A percentile compares a stretch with the other conserved stretches of the same genome.
These are phyloP conservation scores for Monomorium pharaonis DNA, from an alignment of 1,140 invertebrate species.

Conservation along the genomic window DNA sequence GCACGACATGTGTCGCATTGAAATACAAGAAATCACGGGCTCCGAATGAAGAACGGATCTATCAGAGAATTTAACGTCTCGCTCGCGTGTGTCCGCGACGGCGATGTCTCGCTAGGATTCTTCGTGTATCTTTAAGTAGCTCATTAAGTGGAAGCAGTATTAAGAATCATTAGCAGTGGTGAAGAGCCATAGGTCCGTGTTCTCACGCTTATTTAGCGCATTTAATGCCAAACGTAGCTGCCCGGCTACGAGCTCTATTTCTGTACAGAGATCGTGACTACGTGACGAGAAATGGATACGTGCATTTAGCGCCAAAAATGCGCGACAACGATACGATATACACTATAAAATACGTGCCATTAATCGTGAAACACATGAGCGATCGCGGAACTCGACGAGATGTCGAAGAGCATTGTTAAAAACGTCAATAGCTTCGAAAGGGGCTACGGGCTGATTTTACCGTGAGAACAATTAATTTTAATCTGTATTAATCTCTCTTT, in stretches of 20 bases:
- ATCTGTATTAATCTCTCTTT: neutral
- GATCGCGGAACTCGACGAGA: neutral
- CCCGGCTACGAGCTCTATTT: neutral
- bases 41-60: constrained; percentile 70
- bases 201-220: neutral
- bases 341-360: constrained; percentile 4
- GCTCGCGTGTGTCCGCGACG: constrained; percentile 3
- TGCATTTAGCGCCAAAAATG: constrained; percentile 11
- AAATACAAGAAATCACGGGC: constrained; percentile 64
- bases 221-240: neutral
- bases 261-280: neutral
- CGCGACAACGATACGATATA: neutral
- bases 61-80: constrained; percentile 42
- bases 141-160: constrained; percentile 37
- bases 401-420: neutral
- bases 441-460: neutral
- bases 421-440: neutral
- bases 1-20: constrained; percentile 39
- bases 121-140: constrained; percentile 51
- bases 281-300: neutral
- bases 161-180: neutral
- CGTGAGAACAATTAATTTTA: neutral
- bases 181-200: neutral
- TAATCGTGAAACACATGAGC: neutral
- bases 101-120: constrained; percentile 28